Base-by-base conservation (phyloP, 2,113 vertebrate genomes). In the Tetrao urogallus region DNA sequence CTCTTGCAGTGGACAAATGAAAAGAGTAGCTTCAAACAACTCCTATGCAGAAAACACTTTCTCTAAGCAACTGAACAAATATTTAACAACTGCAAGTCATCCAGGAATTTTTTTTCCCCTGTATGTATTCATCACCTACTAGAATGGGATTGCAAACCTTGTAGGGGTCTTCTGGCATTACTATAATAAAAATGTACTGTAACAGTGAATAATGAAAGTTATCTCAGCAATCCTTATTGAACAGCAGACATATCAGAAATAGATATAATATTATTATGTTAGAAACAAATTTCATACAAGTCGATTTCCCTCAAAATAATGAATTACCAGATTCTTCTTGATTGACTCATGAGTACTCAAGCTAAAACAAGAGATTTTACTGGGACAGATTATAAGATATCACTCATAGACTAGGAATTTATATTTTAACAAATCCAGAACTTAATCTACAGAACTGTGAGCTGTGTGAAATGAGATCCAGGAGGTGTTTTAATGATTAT, bases 21-120 rank as follows among this genome's bases (percentile, higher is more conserved):
- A 89, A 91, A 78, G 2, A 78, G 89, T 61, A 72, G 57, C 20
- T 94, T 70, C 65, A 83, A 86, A 56, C 15, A 85, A 72, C 8
- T 24, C 47, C 36, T 24, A 24, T 75, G 47, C 30, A 88, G n/a
- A 94, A 83, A 86, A 72, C 65, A 65, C 64, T 86, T 94, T 77
- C 34, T 93, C 63, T 80, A 76, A 81, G 78, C 28, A 93, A 77
- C 60, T 77, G 73, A 88, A 76, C 34, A 93, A 92, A 90, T 94
- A 88, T 89, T 92, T 95, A 72, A 75, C 65, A 91, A 61, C 15
- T n/a, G 6, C 61, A 69, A 84, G 52, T 12, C 61, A 52, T 92
- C 18, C 30, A 86, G 83, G 80, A 50, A 50, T 6, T 13, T 65
- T n/a, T 63, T 70, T 79, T 65, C 22, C 8, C 10, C 16, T 13